Conservation (phyloP, 2,113 vertebrate species). For the Apteryx owenii region DNA sequence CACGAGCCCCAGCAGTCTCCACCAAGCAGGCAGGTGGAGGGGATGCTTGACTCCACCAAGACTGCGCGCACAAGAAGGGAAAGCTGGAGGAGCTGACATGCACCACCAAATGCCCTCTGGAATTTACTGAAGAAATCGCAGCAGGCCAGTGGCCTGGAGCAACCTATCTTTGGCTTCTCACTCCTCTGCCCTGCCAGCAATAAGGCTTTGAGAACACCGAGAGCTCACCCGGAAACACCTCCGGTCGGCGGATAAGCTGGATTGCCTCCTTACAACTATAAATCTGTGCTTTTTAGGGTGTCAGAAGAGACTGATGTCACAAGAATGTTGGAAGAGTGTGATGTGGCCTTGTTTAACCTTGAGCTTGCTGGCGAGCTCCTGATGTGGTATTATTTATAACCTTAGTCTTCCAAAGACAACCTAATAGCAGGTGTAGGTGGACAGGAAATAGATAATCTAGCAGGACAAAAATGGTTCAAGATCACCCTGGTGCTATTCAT, state of each 20-base stretch:
- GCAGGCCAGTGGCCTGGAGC: neutral
- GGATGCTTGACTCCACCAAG: neutral
- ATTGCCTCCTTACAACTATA: neutral
- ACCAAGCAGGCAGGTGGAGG: neutral
- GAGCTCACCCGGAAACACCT: neutral
- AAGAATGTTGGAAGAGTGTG: no score
- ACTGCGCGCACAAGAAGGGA: neutral
- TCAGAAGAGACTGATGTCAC: neutral
- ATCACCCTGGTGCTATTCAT: neutral
- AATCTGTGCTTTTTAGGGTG: neutral
- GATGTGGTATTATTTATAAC: neutral
- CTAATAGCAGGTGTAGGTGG: neutral
- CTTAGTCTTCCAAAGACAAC: neutral
- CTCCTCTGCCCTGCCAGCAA: neutral
- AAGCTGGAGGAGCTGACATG: neutral
- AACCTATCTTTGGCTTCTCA: rapidly evolving
- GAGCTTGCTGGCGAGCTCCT: neutral
- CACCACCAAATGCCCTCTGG: no score
- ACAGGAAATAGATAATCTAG: neutral
- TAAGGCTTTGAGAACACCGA: neutral
- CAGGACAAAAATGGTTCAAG: no score
- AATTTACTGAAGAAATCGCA: neutral
- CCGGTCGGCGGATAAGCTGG: neutral
- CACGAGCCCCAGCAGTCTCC: neutral
- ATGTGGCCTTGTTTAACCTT: no score